phyloP scores from a whole-genome alignment of 2,888 invertebrate species.

The Oxycera nigricornis region DNA sequence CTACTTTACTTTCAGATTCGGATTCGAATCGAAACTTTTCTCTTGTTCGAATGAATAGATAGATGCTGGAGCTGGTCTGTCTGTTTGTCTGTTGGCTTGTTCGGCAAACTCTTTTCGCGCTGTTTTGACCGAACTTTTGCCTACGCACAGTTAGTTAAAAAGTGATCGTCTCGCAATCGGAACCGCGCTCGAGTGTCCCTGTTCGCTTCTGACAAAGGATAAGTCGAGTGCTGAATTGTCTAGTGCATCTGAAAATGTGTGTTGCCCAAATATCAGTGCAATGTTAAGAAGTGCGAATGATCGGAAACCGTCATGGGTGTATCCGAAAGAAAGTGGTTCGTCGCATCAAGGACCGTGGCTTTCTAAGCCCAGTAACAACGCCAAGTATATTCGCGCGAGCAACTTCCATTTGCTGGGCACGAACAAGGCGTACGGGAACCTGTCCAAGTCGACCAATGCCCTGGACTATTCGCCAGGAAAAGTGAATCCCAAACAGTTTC shows the following conservation, averaged over 20 bases:
- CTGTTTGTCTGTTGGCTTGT: background rate
- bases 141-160: background rate
- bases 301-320: conserved; percentile 22
- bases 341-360: conserved; percentile 30
- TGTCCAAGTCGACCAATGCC: conserved; percentile 25
- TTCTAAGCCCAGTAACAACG: conserved; percentile 22
- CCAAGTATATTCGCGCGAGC: conserved; percentile 15
- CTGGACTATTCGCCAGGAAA: conserved; percentile 12
- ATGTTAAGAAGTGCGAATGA: conserved; percentile 35
- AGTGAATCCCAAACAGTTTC: conserved; percentile 20
- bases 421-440: conserved; percentile 8
- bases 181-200: background rate
- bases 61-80: too few relatives aligned
- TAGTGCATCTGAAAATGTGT: conserved; percentile 26
- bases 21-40: conserved; percentile 32
- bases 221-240: background rate
- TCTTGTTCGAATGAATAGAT: background rate
- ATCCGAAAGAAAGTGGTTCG: conserved; percentile 34
- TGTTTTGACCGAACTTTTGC: background rate
- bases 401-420: conserved; percentile 11
- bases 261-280: conserved; percentile 26
- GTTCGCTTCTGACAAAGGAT: background rate
- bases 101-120: background rate
- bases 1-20: conserved; percentile 39
- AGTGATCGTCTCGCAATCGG: background rate